Base-by-base conservation (phyloP, 1,140 invertebrate species). In the Dendroctonus valens region DNA sequence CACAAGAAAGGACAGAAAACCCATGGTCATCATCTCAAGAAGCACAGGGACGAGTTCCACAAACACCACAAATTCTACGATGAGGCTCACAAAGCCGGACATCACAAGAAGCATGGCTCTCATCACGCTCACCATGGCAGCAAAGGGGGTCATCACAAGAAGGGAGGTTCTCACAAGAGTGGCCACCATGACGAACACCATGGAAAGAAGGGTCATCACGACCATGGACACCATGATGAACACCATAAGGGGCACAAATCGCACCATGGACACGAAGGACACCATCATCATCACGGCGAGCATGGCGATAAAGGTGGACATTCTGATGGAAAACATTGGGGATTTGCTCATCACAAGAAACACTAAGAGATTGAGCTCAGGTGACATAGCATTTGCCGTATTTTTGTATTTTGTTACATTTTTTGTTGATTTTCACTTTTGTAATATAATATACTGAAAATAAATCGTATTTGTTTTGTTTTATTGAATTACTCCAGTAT, bases 51-150 rank as follows among this genome's bases (percentile, higher is more conserved):
- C 61, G 90, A 89, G 63, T 90, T 89, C 74, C 85, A 90, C 74
- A 91, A 91, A 70, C 85, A 91, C 65, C 89, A 91, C 75, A 89
- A 90, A 76, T 90, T 90, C 82, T 90, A 89, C 78, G 88, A 90
- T 75, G 87, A 89, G 73, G 85, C 82, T 76, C 86, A 90, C 78
- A 89, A 89, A 77, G 87, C 85, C 5, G 90, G 89, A 0, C 86
- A 90, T 70, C 88, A 91, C 75, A 85, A 87, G 72, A 88, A 90
- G 71, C 86, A 86, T 69, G 88, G 88, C 38, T 82, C 86, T 66
- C 85, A 85, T 80, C 85, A 90, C 74, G 85, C 84, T 40, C 84
- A 88, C 66, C 87, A 90, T 75, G 83, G 80, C 8, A 82, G 83
- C 69, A 84, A 91, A 70, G 85, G 89, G 64, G 88, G 88, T 7